Evolutionary conservation across 2,113 vertebrate genomes (phyloP), one percentile per base, ranked within the genome.

Genomic region (Bubo blakistoni): DNA sequence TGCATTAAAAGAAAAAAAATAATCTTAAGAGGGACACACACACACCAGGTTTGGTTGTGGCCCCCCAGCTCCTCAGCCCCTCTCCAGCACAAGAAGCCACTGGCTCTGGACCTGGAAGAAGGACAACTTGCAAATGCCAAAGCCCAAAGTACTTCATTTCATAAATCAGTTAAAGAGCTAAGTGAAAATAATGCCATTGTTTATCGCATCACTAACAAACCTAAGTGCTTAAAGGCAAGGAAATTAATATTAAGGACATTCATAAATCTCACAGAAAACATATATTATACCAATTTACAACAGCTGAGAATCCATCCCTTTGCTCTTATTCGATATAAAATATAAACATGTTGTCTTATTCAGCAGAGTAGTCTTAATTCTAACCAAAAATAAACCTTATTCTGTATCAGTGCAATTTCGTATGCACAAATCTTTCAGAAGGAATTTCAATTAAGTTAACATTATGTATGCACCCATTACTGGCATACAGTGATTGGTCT

Each of bases 391-490:
- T 93, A 93, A 93, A 92, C 76, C 96, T 95, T 94, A 46, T 62
- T 87, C 83, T 85, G 82, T 91, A 95, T 69, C 97, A 95, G 88
- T 93, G 94, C 81, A 85, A 95, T 96, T 97, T 95, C 96, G 89
- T 69, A 97, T 87, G 94, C 89, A 96, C 96, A 94, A 97, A 91
- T 97, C 96, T 95, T 96, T 97, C 96, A 91, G 96, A 95, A 97
- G 91, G 96, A 87, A 97, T 97, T 95, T 96, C 96, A 97, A 97
- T 96, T 96, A 97, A 97, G 93, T 94, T 92, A 97, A 80, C 92
- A 96, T 97, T 96, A 97, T 95, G 95, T 95, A 95, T 97, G 94
- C 95, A 97, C 89, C 95, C 96, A 97, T 97, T 97, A 97, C 95
- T 81, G 79, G 94, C 94, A 42, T 19, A 6, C 62, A 20, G 91